Evolutionary conservation across 2,797 vertebrate genomes (phyloP).

Genomic region (Mastacembelus armatus): DNA sequence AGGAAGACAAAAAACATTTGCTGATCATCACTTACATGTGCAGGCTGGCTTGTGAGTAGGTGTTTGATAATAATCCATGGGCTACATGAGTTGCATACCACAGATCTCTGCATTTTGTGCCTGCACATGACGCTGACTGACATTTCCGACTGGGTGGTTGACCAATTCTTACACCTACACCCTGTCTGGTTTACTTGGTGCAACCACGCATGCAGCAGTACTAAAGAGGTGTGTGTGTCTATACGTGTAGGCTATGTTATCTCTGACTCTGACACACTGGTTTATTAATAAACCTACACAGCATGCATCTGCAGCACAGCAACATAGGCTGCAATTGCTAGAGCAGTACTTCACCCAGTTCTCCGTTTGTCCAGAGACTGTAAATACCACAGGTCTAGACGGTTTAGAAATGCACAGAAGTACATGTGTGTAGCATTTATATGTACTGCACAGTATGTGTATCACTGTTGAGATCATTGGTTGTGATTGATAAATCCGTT

Average conservation of each 20-base stretch:
- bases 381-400: too few species aligned
- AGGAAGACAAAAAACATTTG: too few species aligned
- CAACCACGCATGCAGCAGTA: constrained; percentile 13
- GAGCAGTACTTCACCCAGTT: constrained; percentile 9
- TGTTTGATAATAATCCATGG: not conserved
- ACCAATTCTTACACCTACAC: constrained; percentile 11
- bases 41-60: not conserved
- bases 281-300: constrained; percentile 54
- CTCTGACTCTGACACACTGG: constrained; percentile 32
- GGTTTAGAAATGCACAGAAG: not conserved
- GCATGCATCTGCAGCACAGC: constrained; percentile 63
- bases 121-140: not conserved
- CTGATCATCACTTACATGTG: too few species aligned
- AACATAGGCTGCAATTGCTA: constrained; percentile 17
- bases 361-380: too few species aligned
- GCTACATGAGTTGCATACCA: not conserved
- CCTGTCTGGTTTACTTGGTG: constrained; percentile 14
- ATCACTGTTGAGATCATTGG: too few species aligned
- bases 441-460: not conserved
- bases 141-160: constrained; percentile 9
- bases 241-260: constrained; percentile 11
- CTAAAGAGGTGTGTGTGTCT: not conserved
- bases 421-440: too few species aligned
- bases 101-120: too few species aligned
- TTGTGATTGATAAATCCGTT: too few species aligned